These are phyloP conservation scores for Hippocampus mohnikei DNA, from an alignment of 2,113 vertebrate genomes.

Conservation along the genomic window DNA sequence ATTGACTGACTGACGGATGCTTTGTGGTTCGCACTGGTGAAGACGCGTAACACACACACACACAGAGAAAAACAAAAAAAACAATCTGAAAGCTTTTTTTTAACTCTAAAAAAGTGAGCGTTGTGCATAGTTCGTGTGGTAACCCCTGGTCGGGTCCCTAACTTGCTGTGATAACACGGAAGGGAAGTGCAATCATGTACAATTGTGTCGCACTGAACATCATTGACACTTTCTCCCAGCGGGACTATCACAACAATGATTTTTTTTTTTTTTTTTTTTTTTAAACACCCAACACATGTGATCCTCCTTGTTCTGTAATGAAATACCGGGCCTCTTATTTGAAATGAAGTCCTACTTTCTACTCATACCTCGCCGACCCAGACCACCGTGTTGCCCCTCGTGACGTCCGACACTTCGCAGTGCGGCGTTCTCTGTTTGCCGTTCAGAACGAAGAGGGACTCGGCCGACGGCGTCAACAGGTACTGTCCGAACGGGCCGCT, in stretches of 20 bases:
- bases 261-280: slow-evolving; percentile 52
- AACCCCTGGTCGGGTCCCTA: slow-evolving; percentile 66
- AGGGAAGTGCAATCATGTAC: slow-evolving; percentile 75
- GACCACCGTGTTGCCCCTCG: slow-evolving; percentile 82
- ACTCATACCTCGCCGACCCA: slow-evolving; percentile 97
- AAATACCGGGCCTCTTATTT: slow-evolving; percentile 51
- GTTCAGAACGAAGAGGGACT: slow-evolving; percentile 87
- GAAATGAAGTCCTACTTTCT: slow-evolving; percentile 2
- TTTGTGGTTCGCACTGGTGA: slow-evolving; percentile 63
- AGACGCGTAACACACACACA: slow-evolving; percentile 45
- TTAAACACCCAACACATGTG: slow-evolving; percentile 37
- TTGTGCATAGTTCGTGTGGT: slow-evolving; percentile 79
- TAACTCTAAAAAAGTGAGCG: slow-evolving; percentile 74
- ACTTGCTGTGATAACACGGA: slow-evolving; percentile 71
- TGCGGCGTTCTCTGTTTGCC: slow-evolving; percentile 82
- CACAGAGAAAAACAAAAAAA: slow-evolving; percentile 53
- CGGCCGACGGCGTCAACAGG: slow-evolving; percentile 82
- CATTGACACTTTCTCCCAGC: slow-evolving; percentile 66
- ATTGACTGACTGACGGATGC: slow-evolving; percentile 46
- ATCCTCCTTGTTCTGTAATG: slow-evolving; percentile 59
- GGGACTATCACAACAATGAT: slow-evolving; percentile 64
- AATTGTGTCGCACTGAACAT: slow-evolving; percentile 75
- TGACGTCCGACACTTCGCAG: slow-evolving; percentile 89
- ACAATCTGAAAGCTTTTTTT: slow-evolving; percentile 70
- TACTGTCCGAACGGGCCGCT: slow-evolving; percentile 92